phyloP scores from a whole-genome alignment of 1,140 invertebrate species.

The Tyrophagus putrescentiae region DNA sequence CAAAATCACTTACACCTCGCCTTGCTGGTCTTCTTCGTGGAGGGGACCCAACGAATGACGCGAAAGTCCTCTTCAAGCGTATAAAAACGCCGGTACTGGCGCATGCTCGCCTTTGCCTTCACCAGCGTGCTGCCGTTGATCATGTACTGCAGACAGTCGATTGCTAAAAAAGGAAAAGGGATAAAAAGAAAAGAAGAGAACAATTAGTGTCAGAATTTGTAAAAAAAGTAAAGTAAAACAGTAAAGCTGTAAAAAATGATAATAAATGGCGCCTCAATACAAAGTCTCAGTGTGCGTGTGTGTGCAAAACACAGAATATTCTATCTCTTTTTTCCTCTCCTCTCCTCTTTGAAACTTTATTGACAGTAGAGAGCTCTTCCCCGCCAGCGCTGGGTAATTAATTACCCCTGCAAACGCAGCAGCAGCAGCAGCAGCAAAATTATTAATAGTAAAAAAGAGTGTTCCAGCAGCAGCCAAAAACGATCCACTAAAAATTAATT shows the following conservation, averaged over 20 bases:
- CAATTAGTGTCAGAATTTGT: background rate
- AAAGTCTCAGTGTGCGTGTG: background rate
- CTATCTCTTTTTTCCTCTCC: background rate
- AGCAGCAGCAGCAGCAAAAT: too few species aligned
- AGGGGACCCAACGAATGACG: conserved; percentile 47
- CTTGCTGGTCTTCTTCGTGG: conserved; percentile 48
- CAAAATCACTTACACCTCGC: conserved; percentile 40
- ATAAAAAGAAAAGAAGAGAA: conserved; percentile 13
- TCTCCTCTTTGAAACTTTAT: background rate
- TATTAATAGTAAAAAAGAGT: too few species aligned
- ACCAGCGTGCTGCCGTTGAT: conserved; percentile 44
- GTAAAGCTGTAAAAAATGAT: background rate
- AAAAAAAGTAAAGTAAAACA: background rate
- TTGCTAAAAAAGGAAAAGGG: conserved; percentile 35
- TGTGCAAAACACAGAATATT: background rate
- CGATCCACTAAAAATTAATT: too few species aligned
- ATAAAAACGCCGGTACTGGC: conserved; percentile 47
- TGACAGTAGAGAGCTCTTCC: too few species aligned
- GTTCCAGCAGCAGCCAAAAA: too few species aligned
- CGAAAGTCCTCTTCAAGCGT: conserved; percentile 42
- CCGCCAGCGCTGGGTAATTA: too few species aligned
- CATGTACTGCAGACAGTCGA: conserved; percentile 47
- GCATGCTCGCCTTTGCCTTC: conserved; percentile 44
- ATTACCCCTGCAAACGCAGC: too few species aligned
- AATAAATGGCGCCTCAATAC: too few species aligned